Base-by-base conservation (phyloP, 2,888 invertebrate species). In the Byasa hedistus region DNA sequence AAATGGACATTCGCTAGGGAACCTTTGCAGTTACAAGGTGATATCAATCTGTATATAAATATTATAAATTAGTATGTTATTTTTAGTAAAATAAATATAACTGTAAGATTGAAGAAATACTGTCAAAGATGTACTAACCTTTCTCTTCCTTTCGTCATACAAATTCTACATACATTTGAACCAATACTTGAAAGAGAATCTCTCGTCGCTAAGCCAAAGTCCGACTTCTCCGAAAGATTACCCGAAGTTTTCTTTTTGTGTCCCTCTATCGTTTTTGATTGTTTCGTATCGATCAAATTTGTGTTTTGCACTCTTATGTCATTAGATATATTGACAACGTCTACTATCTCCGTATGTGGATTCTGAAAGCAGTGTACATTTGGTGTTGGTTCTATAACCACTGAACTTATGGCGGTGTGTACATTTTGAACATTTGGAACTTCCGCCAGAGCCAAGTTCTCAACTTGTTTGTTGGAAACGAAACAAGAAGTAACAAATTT, bases 1-100 rank as follows among this genome's bases (percentile, higher is more conserved):
- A 94, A 83, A 76, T 95, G 95, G 27, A 95, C 95, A 76, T 94
- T 93, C 1, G 94, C 95, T 73, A 95, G 79, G 0, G 94, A 93
- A 19, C 95, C 95, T 76, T 94, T 95, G 80, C 95, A 95, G 81
- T 94, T 93, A 77, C 93, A 94, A 21, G 95, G 95, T 0, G 95
- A 94, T 85, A 95, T 93, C 74, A 95, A 88, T 66, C 91, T 92
- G 81, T 1, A n/a, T 24, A 58, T 21, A 57, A 59, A 48, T n/a
- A n/a, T n/a, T n/a, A n/a, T n/a, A n/a, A n/a, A n/a, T n/a, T n/a
- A n/a, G n/a, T n/a, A n/a, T n/a, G n/a, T n/a, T n/a, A n/a, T n/a
- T n/a, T n/a, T n/a, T n/a, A n/a, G n/a, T n/a, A n/a, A n/a, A n/a
- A n/a, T n/a, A n/a, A n/a, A n/a, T n/a, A n/a, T n/a, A n/a, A n/a